Base-by-base conservation (phyloP, 2,888 invertebrate genomes). In the Hypena proboscidalis region DNA sequence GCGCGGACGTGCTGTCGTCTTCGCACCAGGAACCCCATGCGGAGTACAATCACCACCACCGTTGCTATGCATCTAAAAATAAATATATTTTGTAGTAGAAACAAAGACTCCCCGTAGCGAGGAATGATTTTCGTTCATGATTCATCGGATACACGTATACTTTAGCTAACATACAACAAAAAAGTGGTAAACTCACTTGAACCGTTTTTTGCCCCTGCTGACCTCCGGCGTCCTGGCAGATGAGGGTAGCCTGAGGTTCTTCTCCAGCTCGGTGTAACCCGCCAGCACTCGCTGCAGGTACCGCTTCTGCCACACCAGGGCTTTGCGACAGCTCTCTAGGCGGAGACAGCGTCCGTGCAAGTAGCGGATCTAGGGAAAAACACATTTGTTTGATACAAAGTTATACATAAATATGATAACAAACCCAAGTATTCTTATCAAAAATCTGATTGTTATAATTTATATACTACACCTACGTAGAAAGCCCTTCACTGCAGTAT, bases 251-350 rank as follows among this genome's bases (percentile, higher is more conserved):
- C 80, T 58, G 75, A 69, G 80, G 70, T 80, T 40, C 69, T 85
- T 74, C 93, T 93, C 90, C 82, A 95, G 27, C 91, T 92, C 51
- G 74, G 85, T 35, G 82, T 89, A 89, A 0, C 89, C 91, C 0
- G 84, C 79, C 27, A 96, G 74, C 44, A 95, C 92, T 8, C 95
- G 92, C 53, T 96, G 92, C 37, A 98, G 85, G 80, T 97, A 98
- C 10, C 95, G 93, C 85, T 98, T 98, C 89, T 98, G 98, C 92
- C 95, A 98, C 35, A 95, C 93, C 37, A 98, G 89, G 7, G 97
- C 96, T 78, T 97, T 97, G 44, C 96, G 93, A 67, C 95, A 96
- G 72, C 97, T 97, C 75, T 98, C 96, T 2, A 95, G 93, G 19
- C 96, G 92, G 58, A 97, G 85, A 74, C 95, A 96, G 29, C 90